phyloP scores from a whole-genome alignment of 2,797 vertebrate species.

The Anomalospiza imberbis region DNA sequence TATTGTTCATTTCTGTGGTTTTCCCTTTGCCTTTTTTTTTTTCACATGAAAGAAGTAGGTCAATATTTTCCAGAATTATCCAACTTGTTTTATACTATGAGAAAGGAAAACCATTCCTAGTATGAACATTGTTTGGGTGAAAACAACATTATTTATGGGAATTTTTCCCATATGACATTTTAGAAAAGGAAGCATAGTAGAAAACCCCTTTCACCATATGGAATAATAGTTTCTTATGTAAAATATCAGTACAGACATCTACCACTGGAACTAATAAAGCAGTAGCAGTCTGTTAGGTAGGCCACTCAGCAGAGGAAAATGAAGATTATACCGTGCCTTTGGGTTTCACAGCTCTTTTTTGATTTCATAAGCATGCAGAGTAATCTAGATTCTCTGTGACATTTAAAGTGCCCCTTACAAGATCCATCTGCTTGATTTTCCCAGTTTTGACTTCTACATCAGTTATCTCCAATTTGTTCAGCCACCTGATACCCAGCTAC shows the following conservation, averaged over 20 bases:
- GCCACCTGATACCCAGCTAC: background rate
- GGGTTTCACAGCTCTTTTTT: background rate
- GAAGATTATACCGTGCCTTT: background rate
- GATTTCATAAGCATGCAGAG: background rate
- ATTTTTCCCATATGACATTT: background rate
- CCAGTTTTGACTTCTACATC: background rate
- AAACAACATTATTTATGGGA: background rate
- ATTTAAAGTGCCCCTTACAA: background rate
- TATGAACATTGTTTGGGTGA: background rate
- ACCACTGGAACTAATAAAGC: slow-evolving; percentile 6
- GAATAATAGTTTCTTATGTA: background rate
- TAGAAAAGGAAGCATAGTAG: background rate
- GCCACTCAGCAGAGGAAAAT: background rate
- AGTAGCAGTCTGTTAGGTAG: background rate
- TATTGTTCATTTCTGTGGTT: slow-evolving; percentile 1
- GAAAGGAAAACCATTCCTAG: background rate
- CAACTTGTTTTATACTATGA: background rate
- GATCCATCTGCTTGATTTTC: slow-evolving; percentile 4
- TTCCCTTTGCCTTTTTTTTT: background rate
- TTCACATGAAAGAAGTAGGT: slow-evolving; percentile 3
- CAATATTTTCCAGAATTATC: background rate
- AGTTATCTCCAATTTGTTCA: background rate
- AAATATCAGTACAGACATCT: background rate
- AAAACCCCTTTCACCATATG: background rate
- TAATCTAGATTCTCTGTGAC: background rate